These are phyloP conservation scores for Charina bottae DNA, from an alignment of 2,113 vertebrate species.

Conservation along the genomic window DNA sequence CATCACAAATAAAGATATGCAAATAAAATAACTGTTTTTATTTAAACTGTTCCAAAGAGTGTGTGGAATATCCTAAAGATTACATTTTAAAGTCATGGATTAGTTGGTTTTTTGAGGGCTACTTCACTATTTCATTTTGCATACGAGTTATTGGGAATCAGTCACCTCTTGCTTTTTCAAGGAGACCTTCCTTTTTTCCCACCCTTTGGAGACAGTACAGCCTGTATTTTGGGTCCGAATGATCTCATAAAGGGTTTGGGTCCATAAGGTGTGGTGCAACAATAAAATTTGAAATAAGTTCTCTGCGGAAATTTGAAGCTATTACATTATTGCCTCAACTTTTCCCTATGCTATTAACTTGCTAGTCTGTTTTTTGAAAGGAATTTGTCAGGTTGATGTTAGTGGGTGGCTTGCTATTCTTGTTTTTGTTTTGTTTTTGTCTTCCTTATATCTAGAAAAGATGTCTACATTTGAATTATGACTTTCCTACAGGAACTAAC, in stretches of 20 bases:
- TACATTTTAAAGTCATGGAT: background rate
- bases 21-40: background rate
- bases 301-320: constrained; percentile 63
- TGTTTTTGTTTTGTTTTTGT: constrained; percentile 39
- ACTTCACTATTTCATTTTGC: background rate
- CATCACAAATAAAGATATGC: background rate
- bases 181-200: background rate
- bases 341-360: constrained; percentile 63
- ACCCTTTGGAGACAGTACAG: constrained; percentile 2
- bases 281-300: constrained; percentile 48
- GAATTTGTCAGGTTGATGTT: constrained; percentile 63
- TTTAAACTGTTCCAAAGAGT: background rate
- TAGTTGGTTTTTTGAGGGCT: background rate
- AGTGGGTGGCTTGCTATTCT: background rate
- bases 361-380: constrained; percentile 63
- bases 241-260: constrained; percentile 51
- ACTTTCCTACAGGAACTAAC: constrained; percentile 99
- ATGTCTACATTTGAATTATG: constrained; percentile 91
- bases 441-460: constrained; percentile 72
- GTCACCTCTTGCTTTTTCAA: background rate
- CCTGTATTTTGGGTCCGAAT: background rate
- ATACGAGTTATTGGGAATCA: background rate
- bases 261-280: constrained; percentile 47
- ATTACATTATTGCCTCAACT: constrained; percentile 58
- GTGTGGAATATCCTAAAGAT: background rate